These are phyloP conservation scores for Timandra comae DNA, from an alignment of 2,888 invertebrate genomes.

Conservation along the genomic window DNA sequence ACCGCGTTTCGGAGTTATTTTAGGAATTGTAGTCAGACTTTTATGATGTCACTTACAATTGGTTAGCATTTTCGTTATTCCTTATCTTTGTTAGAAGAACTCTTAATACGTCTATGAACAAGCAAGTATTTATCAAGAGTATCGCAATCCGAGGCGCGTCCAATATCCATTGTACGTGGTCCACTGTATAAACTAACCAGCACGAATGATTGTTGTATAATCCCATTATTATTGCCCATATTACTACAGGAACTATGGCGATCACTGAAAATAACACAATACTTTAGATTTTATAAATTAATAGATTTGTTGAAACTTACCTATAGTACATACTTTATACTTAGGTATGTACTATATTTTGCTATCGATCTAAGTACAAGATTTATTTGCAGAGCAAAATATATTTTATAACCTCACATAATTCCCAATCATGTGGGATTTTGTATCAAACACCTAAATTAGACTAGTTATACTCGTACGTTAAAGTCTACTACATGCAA, in stretches of 20 bases:
- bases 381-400: no score
- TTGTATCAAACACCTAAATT: no score
- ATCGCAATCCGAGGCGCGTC: slow-evolving; percentile 78
- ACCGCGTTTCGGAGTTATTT: no score
- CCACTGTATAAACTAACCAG: slow-evolving; percentile 77
- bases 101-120: slow-evolving; percentile 80
- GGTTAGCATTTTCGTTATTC: slow-evolving; percentile 66
- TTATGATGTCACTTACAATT: slow-evolving; percentile 68
- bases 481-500: no score
- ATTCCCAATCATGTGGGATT: no score
- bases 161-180: slow-evolving; percentile 77
- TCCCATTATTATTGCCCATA: slow-evolving; percentile 75
- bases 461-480: no score
- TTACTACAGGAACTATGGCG: slow-evolving; percentile 68
- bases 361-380: not conserved
- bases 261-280: slow-evolving; percentile 38
- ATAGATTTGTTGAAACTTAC: no score
- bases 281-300: not conserved
- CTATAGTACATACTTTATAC: no score
- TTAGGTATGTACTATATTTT: no score
- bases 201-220: slow-evolving; percentile 72
- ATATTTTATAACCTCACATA: not conserved
- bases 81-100: slow-evolving; percentile 80
- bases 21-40: no score
- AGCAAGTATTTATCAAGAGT: slow-evolving; percentile 73